These are phyloP conservation scores for Sebastes hopkinsi DNA, from an alignment of 2,797 vertebrate species.

Conservation along the genomic window DNA sequence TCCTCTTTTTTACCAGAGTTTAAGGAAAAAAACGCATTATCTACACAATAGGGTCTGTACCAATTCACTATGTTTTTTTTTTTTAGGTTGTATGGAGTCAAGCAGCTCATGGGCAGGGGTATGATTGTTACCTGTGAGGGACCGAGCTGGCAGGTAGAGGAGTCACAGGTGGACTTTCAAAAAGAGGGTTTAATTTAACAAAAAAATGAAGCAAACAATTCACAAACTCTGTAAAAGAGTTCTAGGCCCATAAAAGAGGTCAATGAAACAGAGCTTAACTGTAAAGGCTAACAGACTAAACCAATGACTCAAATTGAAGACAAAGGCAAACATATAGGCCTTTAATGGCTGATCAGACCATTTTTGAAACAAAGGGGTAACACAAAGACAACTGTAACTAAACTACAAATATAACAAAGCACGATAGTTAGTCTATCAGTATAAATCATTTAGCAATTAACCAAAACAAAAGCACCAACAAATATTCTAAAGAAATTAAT, in stretches of 20 bases:
- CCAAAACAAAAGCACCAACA: neutral
- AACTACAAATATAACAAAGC: neutral
- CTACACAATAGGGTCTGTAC: neutral
- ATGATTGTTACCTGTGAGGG: neutral
- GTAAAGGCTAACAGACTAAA: neutral
- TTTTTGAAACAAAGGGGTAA: neutral
- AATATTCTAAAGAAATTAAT: neutral
- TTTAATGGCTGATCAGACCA: neutral
- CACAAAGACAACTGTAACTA: neutral
- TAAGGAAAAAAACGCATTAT: neutral
- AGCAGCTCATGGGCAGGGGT: neutral
- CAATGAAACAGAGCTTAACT: neutral
- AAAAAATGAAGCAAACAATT: too few species aligned
- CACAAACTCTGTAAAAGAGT: too few species aligned
- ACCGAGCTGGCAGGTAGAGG: neutral
- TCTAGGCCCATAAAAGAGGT: neutral
- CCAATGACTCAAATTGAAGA: neutral
- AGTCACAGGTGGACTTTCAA: neutral
- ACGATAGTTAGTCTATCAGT: neutral
- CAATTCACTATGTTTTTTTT: neutral
- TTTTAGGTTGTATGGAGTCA: neutral
- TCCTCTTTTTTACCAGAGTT: neutral
- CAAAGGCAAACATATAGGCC: neutral
- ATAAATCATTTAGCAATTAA: neutral
- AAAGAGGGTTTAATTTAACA: neutral